phyloP scores from a whole-genome alignment of 2,113 vertebrate genomes.

The Muscicapa adusta region DNA sequence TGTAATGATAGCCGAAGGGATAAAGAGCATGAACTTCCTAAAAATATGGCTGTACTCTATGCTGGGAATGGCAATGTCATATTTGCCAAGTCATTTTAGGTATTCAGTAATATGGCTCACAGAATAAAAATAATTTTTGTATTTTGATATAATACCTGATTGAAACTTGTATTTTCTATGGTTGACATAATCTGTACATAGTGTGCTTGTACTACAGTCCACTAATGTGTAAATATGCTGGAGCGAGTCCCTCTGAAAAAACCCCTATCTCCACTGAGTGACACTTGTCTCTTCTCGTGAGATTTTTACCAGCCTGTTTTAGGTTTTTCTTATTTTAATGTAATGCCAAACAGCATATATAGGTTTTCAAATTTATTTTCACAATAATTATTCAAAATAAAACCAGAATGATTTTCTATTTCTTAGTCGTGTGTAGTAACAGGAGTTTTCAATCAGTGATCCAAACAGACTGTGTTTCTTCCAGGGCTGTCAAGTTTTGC shows the following conservation, averaged over 20 bases:
- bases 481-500: neutral
- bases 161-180: neutral
- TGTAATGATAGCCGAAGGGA: neutral
- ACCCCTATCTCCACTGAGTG: neutral
- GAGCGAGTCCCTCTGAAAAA: neutral
- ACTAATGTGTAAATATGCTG: neutral
- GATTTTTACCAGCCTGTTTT: neutral
- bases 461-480: neutral
- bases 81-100: neutral
- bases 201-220: neutral
- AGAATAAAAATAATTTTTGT: neutral
- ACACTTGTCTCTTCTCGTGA: neutral
- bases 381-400: neutral
- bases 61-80: neutral
- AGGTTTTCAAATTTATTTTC: neutral
- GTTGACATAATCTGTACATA: neutral
- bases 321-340: neutral
- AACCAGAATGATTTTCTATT: neutral
- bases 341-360: neutral
- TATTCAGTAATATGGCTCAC: neutral
- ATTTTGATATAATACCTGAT: neutral
- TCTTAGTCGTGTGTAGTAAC: neutral
- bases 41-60: neutral
- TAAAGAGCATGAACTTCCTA: neutral
- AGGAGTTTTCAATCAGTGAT: neutral